Evolutionary conservation across 2,797 vertebrate species (phyloP), one percentile per base, ranked within the genome.

Genomic region (Falco berigora): DNA sequence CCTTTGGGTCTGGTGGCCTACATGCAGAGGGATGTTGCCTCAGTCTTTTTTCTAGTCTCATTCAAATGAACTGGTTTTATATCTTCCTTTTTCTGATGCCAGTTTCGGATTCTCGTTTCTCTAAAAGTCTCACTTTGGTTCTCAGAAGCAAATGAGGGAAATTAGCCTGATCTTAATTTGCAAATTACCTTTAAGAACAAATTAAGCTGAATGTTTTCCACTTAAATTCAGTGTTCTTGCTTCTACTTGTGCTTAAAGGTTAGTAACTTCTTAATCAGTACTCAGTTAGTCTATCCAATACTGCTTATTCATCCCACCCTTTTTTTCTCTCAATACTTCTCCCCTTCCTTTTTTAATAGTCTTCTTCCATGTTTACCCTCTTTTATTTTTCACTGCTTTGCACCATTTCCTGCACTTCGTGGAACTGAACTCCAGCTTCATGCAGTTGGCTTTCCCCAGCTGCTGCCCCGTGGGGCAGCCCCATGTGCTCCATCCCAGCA

Each of bases 31-130:
- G 6, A 30, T 78, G 6, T 78, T 63, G 34, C 20, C 15, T 81
- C 28, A 19, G 32, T 3, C 23, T 28, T 87, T 89, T 87, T 95
- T 44, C 28, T 78, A 16, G 38, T 50, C 27, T 88, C 18, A 71
- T 74, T 91, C 56, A 96, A 89, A 96, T 64, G 3, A 67, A 46
- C 19, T 64, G 1, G 36, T 79, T 82, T 74, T 90, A 3, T 56
- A 20, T 49, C 72, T 96, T 94, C 88, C 61, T 61, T 87, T 76
- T 95, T 93, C 32, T 85, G n/a, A 40, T 89, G 52, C 32, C 38
- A n/a, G 67, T 97, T 96, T 84, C 82, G 30, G 23, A 84, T 94
- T 96, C 59, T 92, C 32, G 53, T 92, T 97, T 95, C 96, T 89
- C 77, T 64, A 42, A 73, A 91, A 64, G 52, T 68, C 36, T 80